Conservation (phyloP, 2,113 vertebrate species). For the Ptilorrhoa leucosticta region DNA sequence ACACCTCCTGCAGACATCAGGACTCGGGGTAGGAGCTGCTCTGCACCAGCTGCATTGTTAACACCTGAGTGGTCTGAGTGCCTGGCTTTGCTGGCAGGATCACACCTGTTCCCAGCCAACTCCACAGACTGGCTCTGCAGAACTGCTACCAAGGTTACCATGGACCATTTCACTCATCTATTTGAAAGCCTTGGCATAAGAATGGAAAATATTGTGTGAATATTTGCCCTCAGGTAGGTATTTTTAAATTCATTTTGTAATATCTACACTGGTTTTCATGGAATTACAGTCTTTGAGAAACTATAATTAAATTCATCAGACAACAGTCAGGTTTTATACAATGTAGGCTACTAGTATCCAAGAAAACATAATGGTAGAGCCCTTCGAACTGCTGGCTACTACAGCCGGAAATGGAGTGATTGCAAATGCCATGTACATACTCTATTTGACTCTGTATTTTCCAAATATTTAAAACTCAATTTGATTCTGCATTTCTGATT, state of each 20-base stretch:
- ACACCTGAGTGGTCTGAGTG: not conserved
- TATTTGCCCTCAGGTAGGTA: not conserved
- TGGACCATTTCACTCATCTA: not conserved
- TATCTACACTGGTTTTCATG: not conserved
- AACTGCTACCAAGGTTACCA: not conserved
- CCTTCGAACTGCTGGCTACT: not conserved
- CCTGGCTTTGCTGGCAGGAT: not conserved
- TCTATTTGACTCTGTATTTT: not conserved
- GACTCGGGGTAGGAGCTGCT: not conserved
- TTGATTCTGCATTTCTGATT: not conserved
- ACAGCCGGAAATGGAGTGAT: not conserved
- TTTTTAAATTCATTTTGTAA: not conserved
- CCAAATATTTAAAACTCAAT: not conserved
- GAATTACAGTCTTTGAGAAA: not conserved
- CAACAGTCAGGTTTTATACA: not conserved
- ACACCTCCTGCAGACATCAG: not conserved
- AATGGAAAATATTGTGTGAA: not conserved
- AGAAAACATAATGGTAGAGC: rapidly evolving
- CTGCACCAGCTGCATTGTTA: not conserved
- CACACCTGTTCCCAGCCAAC: not conserved
- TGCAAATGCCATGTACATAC: not conserved
- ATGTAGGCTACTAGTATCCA: not conserved
- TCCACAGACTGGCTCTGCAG: not conserved
- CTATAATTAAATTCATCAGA: not conserved
- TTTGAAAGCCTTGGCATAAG: not conserved